Evolutionary conservation across 2,113 vertebrate genomes (phyloP).

Genomic region (Chrysochloris asiatica): DNA sequence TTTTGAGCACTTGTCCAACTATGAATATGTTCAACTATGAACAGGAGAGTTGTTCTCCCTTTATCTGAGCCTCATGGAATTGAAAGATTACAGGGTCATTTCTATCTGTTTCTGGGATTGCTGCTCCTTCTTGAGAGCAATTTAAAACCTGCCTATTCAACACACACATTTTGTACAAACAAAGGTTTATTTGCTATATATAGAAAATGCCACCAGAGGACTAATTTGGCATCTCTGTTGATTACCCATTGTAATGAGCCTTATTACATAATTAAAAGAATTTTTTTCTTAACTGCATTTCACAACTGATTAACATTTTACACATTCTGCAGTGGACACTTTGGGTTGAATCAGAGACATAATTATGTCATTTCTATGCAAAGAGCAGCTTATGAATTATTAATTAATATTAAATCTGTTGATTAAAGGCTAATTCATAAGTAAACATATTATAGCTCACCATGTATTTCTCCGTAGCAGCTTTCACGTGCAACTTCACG

Average conservation of each 20-base stretch:
- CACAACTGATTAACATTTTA: conserved; percentile 86
- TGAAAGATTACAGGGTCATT: conserved; percentile 17
- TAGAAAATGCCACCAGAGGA: conserved; percentile 80
- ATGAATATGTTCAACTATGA: background rate
- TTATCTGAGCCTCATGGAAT: background rate
- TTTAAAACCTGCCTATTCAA: conserved; percentile 74
- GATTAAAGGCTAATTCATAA: conserved; percentile 86
- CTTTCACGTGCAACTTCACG: conserved; percentile 54
- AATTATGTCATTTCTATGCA: conserved; percentile 85
- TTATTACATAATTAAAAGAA: conserved; percentile 88
- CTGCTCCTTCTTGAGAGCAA: conserved; percentile 47
- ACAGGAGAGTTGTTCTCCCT: background rate
- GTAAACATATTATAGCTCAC: conserved; percentile 76
- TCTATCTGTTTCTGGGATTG: conserved; percentile 30
- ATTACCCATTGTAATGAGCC: conserved; percentile 86
- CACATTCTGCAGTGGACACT: conserved; percentile 84
- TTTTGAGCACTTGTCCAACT: background rate
- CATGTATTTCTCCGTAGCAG: conserved; percentile 58
- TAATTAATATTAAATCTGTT: conserved; percentile 87
- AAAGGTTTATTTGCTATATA: conserved; percentile 82
- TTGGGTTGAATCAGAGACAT: conserved; percentile 81
- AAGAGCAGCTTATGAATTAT: conserved; percentile 85
- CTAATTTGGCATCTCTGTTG: conserved; percentile 84
- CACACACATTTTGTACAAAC: conserved; percentile 79
- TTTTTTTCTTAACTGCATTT: conserved; percentile 83